Evolutionary conservation across 2,797 vertebrate genomes (phyloP).

Genomic region (Luscinia megarhynchos): DNA sequence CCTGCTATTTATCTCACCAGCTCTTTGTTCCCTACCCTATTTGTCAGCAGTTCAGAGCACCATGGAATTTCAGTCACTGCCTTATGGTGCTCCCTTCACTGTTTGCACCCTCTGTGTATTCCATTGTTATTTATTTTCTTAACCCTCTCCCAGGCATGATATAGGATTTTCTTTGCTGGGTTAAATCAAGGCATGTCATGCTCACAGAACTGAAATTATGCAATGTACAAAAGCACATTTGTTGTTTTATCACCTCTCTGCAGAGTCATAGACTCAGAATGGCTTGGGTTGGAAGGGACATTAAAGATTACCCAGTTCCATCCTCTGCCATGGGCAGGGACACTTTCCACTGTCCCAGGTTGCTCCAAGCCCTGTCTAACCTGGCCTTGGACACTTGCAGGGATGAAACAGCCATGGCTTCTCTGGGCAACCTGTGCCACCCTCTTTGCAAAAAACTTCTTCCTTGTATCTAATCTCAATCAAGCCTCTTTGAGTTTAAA

Average conservation of each 20-base stretch:
- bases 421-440: background rate
- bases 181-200: background rate
- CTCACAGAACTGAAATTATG: background rate
- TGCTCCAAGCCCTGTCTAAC: fast-evolving
- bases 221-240: background rate
- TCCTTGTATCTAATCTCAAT: background rate
- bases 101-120: background rate
- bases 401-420: background rate
- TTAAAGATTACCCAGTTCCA: background rate
- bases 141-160: background rate
- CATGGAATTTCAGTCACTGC: background rate
- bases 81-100: background rate
- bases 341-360: background rate
- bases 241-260: background rate
- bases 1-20: background rate
- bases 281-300: background rate
- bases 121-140: background rate
- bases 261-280: background rate
- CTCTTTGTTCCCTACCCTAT: background rate
- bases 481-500: background rate
- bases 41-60: background rate
- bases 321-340: background rate
- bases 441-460: background rate
- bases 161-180: background rate
- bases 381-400: background rate